These are phyloP conservation scores for Aegypius monachus DNA, from an alignment of 2,113 vertebrate genomes.

Conservation along the genomic window DNA sequence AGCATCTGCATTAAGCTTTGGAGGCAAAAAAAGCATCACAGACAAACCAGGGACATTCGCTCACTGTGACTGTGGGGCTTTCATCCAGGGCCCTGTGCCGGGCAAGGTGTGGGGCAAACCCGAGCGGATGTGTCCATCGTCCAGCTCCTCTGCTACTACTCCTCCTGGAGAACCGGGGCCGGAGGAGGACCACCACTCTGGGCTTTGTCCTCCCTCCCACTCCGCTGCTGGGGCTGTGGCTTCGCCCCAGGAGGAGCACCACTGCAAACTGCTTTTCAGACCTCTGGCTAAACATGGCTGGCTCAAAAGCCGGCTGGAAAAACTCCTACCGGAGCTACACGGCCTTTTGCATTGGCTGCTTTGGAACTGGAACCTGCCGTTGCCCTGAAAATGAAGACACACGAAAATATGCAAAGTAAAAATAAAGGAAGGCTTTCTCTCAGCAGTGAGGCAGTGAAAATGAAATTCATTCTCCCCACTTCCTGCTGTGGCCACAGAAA, in stretches of 20 bases:
- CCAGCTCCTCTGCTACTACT: not conserved
- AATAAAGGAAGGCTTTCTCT: not conserved
- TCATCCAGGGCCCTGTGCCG: not conserved
- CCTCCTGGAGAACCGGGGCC: not conserved
- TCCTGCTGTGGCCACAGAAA: not conserved
- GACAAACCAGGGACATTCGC: not conserved
- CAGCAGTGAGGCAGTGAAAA: not conserved
- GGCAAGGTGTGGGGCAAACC: not conserved
- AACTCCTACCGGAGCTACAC: rapidly evolving
- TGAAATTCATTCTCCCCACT: not conserved
- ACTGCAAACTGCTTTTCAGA: not conserved
- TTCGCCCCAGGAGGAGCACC: not conserved
- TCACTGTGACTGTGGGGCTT: not conserved
- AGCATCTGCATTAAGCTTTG: not conserved
- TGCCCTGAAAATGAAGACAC: not conserved
- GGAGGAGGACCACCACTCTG: not conserved
- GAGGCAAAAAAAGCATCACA: not conserved
- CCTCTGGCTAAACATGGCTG: rapidly evolving
- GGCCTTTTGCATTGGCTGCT: rapidly evolving
- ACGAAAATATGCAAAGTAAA: rapidly evolving
- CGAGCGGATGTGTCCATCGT: not conserved
- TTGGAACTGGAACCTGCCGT: not conserved
- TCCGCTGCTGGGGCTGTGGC: not conserved
- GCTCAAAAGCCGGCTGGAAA: not conserved
- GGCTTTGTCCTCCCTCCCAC: not conserved